Evolutionary conservation across 2,888 invertebrate genomes (phyloP).

Genomic region (Metellina segmentata): DNA sequence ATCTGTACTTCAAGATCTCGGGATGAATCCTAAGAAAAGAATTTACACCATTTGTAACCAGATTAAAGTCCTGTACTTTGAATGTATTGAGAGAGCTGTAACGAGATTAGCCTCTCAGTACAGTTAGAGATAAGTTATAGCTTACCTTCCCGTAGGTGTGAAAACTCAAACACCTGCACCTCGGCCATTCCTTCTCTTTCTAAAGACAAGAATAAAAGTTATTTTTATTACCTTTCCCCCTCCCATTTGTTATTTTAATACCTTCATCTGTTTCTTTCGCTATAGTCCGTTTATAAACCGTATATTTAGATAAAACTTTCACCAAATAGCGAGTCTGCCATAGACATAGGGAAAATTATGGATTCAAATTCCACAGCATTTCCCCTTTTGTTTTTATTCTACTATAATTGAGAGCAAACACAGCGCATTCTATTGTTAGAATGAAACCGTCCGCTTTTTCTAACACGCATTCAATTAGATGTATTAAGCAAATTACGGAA

Average conservation of each 20-base stretch:
- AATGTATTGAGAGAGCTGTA: slow-evolving; percentile 7
- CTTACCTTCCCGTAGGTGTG: slow-evolving; percentile 29
- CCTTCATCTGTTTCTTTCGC: neutral
- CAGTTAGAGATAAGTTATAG: slow-evolving; percentile 20
- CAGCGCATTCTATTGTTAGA: no score
- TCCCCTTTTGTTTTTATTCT: no score
- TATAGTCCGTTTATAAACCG: no score
- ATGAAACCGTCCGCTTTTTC: no score
- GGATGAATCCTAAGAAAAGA: neutral
- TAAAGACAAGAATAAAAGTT: neutral
- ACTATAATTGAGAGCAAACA: no score
- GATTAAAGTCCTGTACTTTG: slow-evolving; percentile 26
- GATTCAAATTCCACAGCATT: no score
- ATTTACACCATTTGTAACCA: slow-evolving; percentile 18
- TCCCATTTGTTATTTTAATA: slow-evolving; percentile 19
- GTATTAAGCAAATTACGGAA: no score
- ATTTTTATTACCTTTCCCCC: slow-evolving; percentile 12
- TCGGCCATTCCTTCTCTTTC: neutral
- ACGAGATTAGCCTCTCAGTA: neutral
- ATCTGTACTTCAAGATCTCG: neutral
- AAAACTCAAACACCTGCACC: slow-evolving; percentile 3
- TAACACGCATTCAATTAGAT: no score
- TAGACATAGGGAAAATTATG: no score
- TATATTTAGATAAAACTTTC: no score
- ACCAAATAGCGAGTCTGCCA: no score